Evolutionary conservation across 2,888 invertebrate species (phyloP), one percentile per base, ranked within the genome.

Genomic region (Eugnorisma glareosa): DNA sequence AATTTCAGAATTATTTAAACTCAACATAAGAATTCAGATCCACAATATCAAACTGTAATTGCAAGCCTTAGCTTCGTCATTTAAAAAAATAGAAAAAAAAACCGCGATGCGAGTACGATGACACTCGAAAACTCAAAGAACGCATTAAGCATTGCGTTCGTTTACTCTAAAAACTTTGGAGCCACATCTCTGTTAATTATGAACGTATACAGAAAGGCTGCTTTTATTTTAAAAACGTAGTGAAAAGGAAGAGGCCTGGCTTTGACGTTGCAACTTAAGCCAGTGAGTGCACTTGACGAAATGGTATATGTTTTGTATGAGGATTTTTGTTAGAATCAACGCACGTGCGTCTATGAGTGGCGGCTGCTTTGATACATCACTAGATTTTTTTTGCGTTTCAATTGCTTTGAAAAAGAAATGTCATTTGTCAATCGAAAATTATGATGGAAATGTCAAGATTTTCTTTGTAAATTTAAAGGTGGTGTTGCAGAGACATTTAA

Each of bases 241-340:
- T 96, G 94, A 96, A 96, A 94, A 95, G 95, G 96, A 96, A 95
- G 95, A 95, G 93, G 89, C 86, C 83, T 88, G 81, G 91, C 95
- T 96, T 96, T 96, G 95, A 95, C 92, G 93, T 92, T 92, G 91
- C 92, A 92, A 94, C 91, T 94, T 93, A 93, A 91, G 89, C 82
- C 75, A 73, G 80, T 75, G 78, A 96, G 94, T 79, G 93, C 91
- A 83, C 95, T 94, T 85, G 21, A 84, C 81, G 89, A 89, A 91
- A 91, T 91, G 89, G 91, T 92, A 92, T 91, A 91, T 92, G 93
- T 93, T 93, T 93, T 93, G 90, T 90, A 82, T 83, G 87, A 83
- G 85, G 80, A 88, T 86, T 88, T 77, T 88, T 89, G 86, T 88
- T 81, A 88, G 84, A 82, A 81, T 78, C 79, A 68, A 89, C 87